These are phyloP conservation scores for Podarcis muralis DNA, from an alignment of 2,113 vertebrate species.

Conservation along the genomic window DNA sequence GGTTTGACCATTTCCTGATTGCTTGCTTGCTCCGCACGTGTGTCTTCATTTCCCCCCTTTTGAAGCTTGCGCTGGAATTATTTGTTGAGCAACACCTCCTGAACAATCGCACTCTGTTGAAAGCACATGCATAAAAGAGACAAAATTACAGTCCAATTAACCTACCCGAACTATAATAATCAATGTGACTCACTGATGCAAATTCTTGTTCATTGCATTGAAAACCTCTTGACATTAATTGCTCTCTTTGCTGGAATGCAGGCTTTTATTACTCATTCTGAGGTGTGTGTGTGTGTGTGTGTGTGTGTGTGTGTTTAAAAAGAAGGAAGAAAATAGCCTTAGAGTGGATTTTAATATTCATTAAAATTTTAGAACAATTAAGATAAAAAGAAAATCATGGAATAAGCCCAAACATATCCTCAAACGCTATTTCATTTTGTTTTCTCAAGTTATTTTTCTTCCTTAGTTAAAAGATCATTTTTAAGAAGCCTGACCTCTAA, in stretches of 20 bases:
- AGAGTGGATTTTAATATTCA: background rate
- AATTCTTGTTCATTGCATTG: conserved; percentile 18
- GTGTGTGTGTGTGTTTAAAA: background rate
- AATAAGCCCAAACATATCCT: background rate
- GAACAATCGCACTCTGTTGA: background rate
- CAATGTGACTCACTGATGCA: background rate
- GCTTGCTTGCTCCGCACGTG: background rate
- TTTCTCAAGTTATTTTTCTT: too few species aligned
- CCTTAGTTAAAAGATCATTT: too few species aligned
- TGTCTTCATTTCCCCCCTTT: background rate
- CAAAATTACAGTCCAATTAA: conserved; percentile 32
- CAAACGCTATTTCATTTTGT: background rate
- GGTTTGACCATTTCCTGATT: background rate
- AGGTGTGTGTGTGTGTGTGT: background rate
- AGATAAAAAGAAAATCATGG: background rate
- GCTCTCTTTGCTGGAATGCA: background rate
- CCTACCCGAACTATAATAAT: conserved; percentile 20
- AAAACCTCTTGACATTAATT: background rate
- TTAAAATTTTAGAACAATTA: conserved; percentile 1
- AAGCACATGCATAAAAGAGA: background rate
- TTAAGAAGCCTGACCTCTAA: too few species aligned
- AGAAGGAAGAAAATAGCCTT: background rate
- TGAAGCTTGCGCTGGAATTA: background rate
- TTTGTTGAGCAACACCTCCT: conserved; percentile 1
- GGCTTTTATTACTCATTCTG: conserved; percentile 1